A percentile compares a stretch with the other conserved stretches of the same genome.
Conservation (phyloP, 1,140 invertebrate species). For the Neodiprion virginianus region DNA sequence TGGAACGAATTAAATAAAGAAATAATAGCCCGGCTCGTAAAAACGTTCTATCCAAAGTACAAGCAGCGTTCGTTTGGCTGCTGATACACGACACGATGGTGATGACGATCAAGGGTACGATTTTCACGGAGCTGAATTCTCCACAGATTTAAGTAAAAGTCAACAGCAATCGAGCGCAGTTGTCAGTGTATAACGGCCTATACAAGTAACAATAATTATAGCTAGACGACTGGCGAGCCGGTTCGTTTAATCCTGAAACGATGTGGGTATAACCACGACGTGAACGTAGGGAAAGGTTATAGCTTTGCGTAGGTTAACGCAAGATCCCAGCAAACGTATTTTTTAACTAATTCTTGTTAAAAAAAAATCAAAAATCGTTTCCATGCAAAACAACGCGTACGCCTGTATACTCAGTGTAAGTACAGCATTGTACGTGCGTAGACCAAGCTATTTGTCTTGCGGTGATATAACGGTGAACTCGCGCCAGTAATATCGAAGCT, state of each 20-base stretch:
- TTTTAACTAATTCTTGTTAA: neutral
- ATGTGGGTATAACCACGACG: neutral
- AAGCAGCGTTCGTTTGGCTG: neutral
- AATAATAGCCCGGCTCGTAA: neutral
- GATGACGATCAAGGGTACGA: neutral
- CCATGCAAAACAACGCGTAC: neutral
- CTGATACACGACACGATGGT: no score
- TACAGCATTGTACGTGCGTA: neutral
- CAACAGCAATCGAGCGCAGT: neutral
- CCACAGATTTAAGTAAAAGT: neutral
- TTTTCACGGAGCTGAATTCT: neutral
- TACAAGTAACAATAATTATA: neutral
- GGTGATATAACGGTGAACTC: neutral
- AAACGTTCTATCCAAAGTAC: neutral
- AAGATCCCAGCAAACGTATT: neutral
- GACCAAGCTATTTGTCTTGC: neutral
- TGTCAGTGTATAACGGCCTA: neutral
- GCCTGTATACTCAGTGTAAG: neutral
- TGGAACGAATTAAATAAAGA: neutral
- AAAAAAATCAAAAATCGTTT: neutral
- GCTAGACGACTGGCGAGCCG: neutral
- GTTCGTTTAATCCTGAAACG: neutral
- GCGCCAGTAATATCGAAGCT: constrained; percentile 11
- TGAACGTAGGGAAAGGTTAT: neutral
- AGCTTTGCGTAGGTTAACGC: neutral